These are phyloP conservation scores for Albula glossodonta DNA, from an alignment of 2,113 vertebrate species.

Conservation along the genomic window DNA sequence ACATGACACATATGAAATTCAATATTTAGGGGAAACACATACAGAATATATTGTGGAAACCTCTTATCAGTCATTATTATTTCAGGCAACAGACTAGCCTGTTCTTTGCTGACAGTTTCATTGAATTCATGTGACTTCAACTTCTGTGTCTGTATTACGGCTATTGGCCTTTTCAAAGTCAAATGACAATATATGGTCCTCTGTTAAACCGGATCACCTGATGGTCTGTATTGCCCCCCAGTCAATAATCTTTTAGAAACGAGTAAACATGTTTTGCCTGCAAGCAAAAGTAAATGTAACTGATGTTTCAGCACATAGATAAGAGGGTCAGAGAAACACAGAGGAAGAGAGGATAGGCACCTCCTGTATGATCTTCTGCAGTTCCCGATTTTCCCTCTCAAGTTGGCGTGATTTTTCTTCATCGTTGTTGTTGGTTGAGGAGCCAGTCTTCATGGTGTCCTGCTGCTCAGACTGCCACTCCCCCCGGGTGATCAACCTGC, in stretches of 20 bases:
- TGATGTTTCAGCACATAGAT: background rate
- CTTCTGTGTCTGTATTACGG: background rate
- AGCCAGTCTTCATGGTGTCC: slow-evolving; percentile 94
- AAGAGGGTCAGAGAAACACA: slow-evolving; percentile 4
- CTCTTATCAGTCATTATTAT: no score
- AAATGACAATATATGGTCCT: no score
- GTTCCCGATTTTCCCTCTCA: slow-evolving; percentile 90
- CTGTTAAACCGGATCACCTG: no score
- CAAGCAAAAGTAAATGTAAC: background rate
- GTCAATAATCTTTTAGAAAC: background rate
- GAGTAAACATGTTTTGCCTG: no score
- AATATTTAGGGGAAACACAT: no score
- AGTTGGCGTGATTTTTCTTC: slow-evolving; percentile 92
- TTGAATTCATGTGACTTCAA: background rate
- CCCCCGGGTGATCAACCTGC: slow-evolving; percentile 88
- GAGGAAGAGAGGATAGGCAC: slow-evolving; percentile 49
- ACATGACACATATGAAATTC: no score
- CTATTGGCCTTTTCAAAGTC: background rate
- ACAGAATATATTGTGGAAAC: no score
- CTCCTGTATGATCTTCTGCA: slow-evolving; percentile 95
- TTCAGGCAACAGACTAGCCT: no score
- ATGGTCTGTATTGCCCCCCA: no score
- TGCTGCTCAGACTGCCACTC: slow-evolving; percentile 97
- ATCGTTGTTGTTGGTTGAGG: slow-evolving; percentile 95
- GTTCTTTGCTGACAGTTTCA: background rate